phyloP scores from a whole-genome alignment of 2,113 vertebrate genomes.

The Pangasianodon hypophthalmus region DNA sequence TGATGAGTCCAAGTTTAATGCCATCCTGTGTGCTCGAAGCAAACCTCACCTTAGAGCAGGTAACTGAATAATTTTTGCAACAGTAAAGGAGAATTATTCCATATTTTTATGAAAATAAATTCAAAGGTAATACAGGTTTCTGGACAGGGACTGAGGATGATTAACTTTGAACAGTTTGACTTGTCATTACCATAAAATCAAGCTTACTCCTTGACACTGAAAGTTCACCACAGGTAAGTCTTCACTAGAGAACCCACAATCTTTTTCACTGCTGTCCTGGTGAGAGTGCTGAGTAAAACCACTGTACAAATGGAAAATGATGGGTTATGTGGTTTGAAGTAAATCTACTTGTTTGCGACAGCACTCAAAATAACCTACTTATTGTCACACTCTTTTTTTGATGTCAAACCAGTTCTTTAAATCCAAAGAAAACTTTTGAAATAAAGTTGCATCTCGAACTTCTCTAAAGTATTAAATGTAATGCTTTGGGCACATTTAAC shows the following conservation, averaged over 20 bases:
- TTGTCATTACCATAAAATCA: neutral
- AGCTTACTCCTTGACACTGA: neutral
- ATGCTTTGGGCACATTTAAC: no score
- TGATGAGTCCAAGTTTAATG: slow-evolving; percentile 97
- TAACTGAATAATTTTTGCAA: slow-evolving; percentile 57
- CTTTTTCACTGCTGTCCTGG: neutral
- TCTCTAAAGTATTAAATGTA: neutral
- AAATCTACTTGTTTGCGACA: neutral
- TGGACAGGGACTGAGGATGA: neutral
- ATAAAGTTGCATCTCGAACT: neutral
- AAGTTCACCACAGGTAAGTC: neutral
- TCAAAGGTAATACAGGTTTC: neutral
- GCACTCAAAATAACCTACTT: neutral
- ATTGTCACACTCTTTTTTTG: neutral
- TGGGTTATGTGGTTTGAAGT: neutral
- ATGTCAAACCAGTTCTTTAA: neutral
- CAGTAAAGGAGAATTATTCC: neutral
- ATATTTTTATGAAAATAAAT: neutral
- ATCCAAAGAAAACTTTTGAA: neutral
- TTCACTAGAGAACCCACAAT: neutral
- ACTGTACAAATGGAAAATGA: neutral
- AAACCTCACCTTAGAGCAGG: slow-evolving; percentile 90
- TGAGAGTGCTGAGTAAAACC: neutral
- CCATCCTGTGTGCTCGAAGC: slow-evolving; percentile 90
- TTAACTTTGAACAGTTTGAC: neutral